These are phyloP conservation scores for Actinia tenebrosa DNA, from an alignment of 64 coral and sea anemone genomes.

Conservation along the genomic window DNA sequence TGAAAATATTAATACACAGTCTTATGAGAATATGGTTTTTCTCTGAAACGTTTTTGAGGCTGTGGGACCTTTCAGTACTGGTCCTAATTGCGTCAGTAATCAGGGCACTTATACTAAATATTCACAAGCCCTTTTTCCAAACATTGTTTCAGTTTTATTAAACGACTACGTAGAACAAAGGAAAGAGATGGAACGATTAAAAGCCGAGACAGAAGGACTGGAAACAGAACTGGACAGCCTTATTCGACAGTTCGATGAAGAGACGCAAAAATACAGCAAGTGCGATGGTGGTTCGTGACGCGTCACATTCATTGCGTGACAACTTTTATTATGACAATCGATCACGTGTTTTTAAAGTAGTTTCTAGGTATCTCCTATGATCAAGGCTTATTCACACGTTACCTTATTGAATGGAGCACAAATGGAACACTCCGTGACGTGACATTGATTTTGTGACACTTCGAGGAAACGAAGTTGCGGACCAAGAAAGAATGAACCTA, in stretches of 20 bases:
- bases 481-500: background rate
- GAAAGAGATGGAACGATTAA: constrained; percentile 38
- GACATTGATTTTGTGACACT: background rate
- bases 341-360: background rate
- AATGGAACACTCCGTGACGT: background rate
- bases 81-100: too few species aligned
- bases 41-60: too few species aligned
- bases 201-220: constrained; percentile 2
- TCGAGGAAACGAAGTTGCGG: background rate
- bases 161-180: constrained; percentile 30
- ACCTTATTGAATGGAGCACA: background rate
- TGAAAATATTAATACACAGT: too few species aligned
- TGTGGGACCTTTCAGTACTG: too few species aligned
- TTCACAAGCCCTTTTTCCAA: background rate
- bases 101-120: background rate
- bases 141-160: constrained; percentile 32
- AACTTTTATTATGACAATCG: background rate
- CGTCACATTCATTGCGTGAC: background rate
- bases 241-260: constrained; percentile 21
- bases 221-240: constrained; percentile 30
- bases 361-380: background rate
- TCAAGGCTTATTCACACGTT: background rate
- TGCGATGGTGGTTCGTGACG: constrained; percentile 42
- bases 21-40: too few species aligned
- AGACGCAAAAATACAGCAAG: constrained; percentile 32